Evolutionary conservation across 1,140 invertebrate species (phyloP).

Genomic region (Diabrotica virgifera): DNA sequence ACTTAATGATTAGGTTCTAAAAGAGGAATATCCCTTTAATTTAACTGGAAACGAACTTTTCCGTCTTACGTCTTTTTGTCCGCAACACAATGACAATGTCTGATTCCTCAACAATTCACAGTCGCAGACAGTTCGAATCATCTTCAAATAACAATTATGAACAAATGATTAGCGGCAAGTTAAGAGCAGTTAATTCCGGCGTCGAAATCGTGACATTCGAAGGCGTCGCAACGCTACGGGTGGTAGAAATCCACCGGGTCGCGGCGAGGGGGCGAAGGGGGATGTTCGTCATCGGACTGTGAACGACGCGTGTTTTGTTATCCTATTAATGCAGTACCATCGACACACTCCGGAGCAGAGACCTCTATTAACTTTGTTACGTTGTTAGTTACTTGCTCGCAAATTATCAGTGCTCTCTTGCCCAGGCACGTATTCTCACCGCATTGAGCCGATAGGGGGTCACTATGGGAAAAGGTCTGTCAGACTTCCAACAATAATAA

Average conservation of each 20-base stretch:
- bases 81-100: too few species aligned
- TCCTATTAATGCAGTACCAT: constrained; percentile 10
- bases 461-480: too few species aligned
- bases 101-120: too few species aligned
- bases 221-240: constrained; percentile 3
- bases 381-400: constrained; percentile 29
- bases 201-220: constrained; percentile 16
- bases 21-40: too few species aligned
- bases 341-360: background rate
- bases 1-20: too few species aligned
- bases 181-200: constrained; percentile 13
- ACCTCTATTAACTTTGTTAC: constrained; percentile 30
- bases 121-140: background rate
- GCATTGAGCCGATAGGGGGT: background rate
- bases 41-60: too few species aligned
- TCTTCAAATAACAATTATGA: background rate
- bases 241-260: background rate
- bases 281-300: constrained; percentile 9
- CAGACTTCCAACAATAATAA: too few species aligned
- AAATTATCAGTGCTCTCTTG: constrained; percentile 25
- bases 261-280: background rate
- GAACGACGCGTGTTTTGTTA: constrained; percentile 15
- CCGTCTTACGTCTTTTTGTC: too few species aligned
- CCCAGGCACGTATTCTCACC: constrained; percentile 21
- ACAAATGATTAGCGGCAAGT: constrained; percentile 8